Percentiles rank a stretch among this genome's conserved stretches.
Evolutionary conservation across 2,888 invertebrate genomes (phyloP).

Genomic region (Theretra japonica): DNA sequence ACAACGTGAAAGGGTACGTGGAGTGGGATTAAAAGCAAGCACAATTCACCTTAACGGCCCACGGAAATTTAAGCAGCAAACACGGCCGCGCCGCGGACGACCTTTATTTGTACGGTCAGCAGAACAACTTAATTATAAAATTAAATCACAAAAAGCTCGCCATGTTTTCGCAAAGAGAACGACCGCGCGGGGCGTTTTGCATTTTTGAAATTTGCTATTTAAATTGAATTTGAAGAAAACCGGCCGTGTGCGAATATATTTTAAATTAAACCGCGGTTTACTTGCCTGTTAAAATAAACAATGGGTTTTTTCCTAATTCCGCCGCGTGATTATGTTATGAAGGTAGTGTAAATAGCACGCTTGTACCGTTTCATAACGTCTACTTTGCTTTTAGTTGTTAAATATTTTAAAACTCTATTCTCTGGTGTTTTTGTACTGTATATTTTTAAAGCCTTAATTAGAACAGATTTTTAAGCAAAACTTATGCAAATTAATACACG

Average conservation of each 20-base stretch:
- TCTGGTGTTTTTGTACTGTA: background rate
- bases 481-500: too few species aligned
- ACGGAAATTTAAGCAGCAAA: conserved; percentile 49
- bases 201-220: conserved; percentile 51
- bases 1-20: conserved; percentile 32
- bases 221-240: conserved; percentile 42
- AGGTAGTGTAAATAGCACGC: background rate
- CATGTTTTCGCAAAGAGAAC: conserved; percentile 33
- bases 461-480: too few species aligned
- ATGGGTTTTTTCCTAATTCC: conserved; percentile 16
- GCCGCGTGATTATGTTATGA: background rate
- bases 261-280: conserved; percentile 32
- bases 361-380: background rate
- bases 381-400: background rate
- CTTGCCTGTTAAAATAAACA: conserved; percentile 36
- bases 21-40: conserved; percentile 57
- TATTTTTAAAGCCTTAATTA: too few species aligned
- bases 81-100: conserved; percentile 37
- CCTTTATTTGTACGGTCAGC: conserved; percentile 42
- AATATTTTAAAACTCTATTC: background rate
- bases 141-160: conserved; percentile 47
- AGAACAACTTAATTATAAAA: conserved; percentile 53
- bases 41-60: conserved; percentile 55
- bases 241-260: conserved; percentile 24
- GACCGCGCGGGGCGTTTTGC: conserved; percentile 41